Percentiles rank a stretch among this genome's conserved stretches.
Evolutionary conservation across 37 sponge, comb jelly and placozoan genomes (phyloP).

Genomic region (Hexactinellida sp.): DNA sequence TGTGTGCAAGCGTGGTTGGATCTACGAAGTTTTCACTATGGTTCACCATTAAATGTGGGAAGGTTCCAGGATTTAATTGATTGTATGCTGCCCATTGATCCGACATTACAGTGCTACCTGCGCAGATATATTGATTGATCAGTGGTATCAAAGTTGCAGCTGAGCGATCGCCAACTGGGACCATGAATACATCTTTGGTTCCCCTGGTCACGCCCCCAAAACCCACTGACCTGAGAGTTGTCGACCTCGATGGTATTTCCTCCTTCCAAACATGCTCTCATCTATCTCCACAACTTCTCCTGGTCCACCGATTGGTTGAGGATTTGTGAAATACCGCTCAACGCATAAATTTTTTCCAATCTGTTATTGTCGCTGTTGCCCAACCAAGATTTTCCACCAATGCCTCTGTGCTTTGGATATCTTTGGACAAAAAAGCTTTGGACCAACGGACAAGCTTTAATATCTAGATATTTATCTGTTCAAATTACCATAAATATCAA

Average conservation of each 20-base stretch:
- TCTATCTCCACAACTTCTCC: background rate
- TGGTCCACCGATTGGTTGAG: background rate
- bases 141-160: background rate
- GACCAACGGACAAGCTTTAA: too few species aligned
- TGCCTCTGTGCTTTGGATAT: background rate
- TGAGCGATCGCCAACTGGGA: background rate
- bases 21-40: background rate
- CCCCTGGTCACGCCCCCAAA: background rate
- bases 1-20: background rate
- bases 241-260: background rate
- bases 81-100: slow-evolving; percentile 4
- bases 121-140: background rate
- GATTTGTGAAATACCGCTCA: background rate
- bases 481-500: too few species aligned
- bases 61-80: background rate
- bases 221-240: slow-evolving; percentile 1
- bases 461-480: too few species aligned
- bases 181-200: slow-evolving; percentile 7
- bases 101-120: background rate
- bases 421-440: background rate
- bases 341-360: background rate
- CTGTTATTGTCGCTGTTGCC: background rate
- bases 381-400: background rate
- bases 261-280: background rate
- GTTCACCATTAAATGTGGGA: background rate